Percentiles rank a stretch among this genome's conserved stretches.
phyloP scores from a whole-genome alignment of 2,113 vertebrate genomes.

The Orycteropus afer region DNA sequence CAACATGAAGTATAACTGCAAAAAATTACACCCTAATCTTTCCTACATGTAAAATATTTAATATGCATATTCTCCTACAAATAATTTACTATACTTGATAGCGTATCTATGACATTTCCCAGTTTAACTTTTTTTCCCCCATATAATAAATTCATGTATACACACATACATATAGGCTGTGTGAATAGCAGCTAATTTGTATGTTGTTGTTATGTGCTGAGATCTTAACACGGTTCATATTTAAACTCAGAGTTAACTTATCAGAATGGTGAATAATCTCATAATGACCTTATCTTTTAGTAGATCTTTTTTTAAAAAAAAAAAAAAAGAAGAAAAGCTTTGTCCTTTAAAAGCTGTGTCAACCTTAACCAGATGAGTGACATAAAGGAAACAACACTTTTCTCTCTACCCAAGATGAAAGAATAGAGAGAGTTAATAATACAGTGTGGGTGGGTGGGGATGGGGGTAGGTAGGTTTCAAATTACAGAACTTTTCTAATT shows the following conservation, averaged over 20 bases:
- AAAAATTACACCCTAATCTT: neutral
- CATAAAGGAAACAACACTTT: conserved; percentile 29
- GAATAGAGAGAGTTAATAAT: neutral
- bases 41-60: neutral
- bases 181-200: neutral
- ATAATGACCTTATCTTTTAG: neutral
- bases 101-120: neutral
- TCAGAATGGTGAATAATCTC: neutral
- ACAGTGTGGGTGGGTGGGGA: neutral
- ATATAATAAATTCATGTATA: neutral
- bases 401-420: neutral
- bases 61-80: neutral
- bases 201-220: too few relatives aligned
- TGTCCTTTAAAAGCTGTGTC: neutral
- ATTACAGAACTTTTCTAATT: neutral
- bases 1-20: neutral
- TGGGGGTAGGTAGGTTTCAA: neutral
- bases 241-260: conserved; percentile 27
- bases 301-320: neutral
- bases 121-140: neutral
- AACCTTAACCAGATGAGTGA: neutral
- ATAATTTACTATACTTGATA: neutral
- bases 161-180: fast-evolving
- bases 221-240: neutral
- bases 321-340: neutral